These are phyloP conservation scores for Chaetophractus vellerosus DNA, from an alignment of 2,797 vertebrate species.

Conservation along the genomic window DNA sequence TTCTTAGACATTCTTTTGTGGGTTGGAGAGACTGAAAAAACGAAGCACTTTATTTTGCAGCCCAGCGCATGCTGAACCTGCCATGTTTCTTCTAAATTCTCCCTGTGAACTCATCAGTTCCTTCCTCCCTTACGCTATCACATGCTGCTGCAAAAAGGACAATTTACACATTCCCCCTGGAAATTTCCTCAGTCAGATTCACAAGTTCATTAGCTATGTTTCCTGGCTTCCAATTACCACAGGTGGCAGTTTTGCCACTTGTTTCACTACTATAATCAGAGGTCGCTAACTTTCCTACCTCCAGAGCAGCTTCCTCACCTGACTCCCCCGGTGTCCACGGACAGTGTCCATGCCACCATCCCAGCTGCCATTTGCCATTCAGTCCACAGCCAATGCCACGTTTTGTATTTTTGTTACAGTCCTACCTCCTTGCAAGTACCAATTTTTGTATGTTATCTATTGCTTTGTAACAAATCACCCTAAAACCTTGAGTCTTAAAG, in stretches of 20 bases:
- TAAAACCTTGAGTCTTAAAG: background rate
- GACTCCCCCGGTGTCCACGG: background rate
- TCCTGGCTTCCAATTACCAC: background rate
- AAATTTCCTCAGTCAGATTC: background rate
- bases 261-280: background rate
- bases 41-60: slow-evolving; percentile 9
- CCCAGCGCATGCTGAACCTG: too few relatives aligned
- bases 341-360: background rate
- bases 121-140: background rate
- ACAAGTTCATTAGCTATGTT: background rate
- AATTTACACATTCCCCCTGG: background rate
- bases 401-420: background rate
- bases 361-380: background rate
- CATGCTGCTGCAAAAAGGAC: background rate
- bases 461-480: background rate
- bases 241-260: background rate
- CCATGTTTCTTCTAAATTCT: background rate
- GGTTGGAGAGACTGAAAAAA: background rate
- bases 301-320: too few relatives aligned
- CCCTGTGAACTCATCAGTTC: background rate
- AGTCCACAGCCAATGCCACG: background rate
- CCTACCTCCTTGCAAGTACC: background rate
- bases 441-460: background rate
- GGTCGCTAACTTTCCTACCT: background rate
- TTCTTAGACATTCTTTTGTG: slow-evolving; percentile 15